phyloP scores from a whole-genome alignment of 92 coral and sea anemone species.

The Isaurus tuberculatus region DNA sequence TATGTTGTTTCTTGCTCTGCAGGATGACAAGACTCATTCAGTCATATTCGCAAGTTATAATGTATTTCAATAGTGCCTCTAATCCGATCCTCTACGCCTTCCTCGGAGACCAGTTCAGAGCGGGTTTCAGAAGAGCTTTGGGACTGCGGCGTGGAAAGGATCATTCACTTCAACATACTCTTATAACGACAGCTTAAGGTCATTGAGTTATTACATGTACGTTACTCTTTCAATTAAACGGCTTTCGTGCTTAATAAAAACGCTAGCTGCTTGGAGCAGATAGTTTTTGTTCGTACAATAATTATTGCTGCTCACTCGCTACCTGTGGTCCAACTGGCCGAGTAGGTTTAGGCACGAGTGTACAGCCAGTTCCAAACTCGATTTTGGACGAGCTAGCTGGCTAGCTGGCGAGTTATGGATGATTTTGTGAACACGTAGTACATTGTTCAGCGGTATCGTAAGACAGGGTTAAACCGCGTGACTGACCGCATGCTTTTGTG shows the following conservation, averaged over 20 bases:
- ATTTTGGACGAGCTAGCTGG: no score
- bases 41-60: slow-evolving; percentile 65
- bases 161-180: slow-evolving; percentile 1
- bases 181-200: slow-evolving; percentile 29
- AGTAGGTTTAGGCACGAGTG: no score
- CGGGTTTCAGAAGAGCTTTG: slow-evolving; percentile 69
- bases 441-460: no score
- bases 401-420: no score
- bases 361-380: no score
- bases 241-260: neutral
- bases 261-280: neutral
- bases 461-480: no score
- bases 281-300: no score
- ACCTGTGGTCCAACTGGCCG: no score
- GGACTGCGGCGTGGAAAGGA: slow-evolving; percentile 32
- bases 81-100: slow-evolving; percentile 85
- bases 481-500: neutral
- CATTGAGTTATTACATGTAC: no score
- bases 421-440: no score
- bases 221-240: neutral
- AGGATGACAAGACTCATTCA: slow-evolving; percentile 66
- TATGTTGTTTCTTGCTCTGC: slow-evolving; percentile 41
- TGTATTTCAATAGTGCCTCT: slow-evolving; percentile 87
- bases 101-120: slow-evolving; percentile 80
- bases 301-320: no score